A percentile compares a stretch with the other conserved stretches of the same genome.
phyloP scores from a whole-genome alignment of 2,797 vertebrate species.

The Bradypodion ventrale region DNA sequence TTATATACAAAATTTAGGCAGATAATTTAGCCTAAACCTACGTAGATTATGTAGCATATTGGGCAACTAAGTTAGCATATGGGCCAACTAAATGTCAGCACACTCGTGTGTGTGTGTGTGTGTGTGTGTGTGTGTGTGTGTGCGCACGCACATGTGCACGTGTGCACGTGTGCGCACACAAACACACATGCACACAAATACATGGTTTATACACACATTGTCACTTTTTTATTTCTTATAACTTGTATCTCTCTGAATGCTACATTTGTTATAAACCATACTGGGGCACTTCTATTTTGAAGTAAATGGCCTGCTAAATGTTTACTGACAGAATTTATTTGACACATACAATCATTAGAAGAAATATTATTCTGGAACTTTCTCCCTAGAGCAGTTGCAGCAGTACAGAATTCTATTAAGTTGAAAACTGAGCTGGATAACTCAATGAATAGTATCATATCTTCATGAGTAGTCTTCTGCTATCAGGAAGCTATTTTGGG shows the following conservation, averaged over 20 bases:
- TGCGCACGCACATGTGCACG: too few species aligned
- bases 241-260: neutral
- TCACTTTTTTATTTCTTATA: neutral
- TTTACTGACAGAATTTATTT: neutral
- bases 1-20: too few species aligned
- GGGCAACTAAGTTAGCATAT: too few species aligned
- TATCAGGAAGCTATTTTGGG: neutral
- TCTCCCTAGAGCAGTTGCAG: neutral
- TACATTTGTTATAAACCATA: neutral
- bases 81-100: neutral
- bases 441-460: neutral
- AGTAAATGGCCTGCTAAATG: neutral
- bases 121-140: too few species aligned
- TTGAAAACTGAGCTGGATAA: neutral
- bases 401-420: neutral
- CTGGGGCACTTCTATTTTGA: neutral
- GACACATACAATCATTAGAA: slow-evolving; percentile 8
- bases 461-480: neutral
- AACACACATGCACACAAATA: neutral
- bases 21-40: too few species aligned
- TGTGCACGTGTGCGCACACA: too few species aligned
- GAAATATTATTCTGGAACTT: neutral
- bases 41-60: too few species aligned
- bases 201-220: neutral
- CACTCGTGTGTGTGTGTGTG: too few species aligned